Evolutionary conservation across 2,888 invertebrate species (phyloP).

Genomic region (Rhopalosiphum nymphaeae): DNA sequence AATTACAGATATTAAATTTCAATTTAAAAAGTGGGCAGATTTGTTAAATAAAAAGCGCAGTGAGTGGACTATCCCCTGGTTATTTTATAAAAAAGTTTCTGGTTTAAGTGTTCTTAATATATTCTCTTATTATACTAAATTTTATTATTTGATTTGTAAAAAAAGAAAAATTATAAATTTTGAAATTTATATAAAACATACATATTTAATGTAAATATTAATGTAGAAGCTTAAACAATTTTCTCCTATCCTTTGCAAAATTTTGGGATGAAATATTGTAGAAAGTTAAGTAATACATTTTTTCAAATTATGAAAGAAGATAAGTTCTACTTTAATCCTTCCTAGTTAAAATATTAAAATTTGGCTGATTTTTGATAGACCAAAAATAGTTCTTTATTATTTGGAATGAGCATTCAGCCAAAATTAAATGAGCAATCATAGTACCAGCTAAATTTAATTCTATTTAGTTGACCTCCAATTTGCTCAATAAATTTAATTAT

Average conservation of each 20-base stretch:
- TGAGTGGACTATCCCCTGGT: neutral
- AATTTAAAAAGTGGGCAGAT: neutral
- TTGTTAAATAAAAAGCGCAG: neutral
- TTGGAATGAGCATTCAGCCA: conserved; percentile 60
- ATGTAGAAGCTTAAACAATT: neutral
- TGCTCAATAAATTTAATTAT: conserved; percentile 22
- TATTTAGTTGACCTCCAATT: conserved; percentile 54
- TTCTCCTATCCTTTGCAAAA: neutral
- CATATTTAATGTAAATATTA: neutral
- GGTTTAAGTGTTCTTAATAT: neutral
- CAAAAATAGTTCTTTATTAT: conserved; percentile 46
- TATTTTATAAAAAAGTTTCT: neutral
- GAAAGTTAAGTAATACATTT: neutral
- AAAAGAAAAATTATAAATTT: too few species aligned
- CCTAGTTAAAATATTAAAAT: neutral
- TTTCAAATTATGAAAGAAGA: neutral
- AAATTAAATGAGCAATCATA: conserved; percentile 56
- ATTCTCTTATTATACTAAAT: neutral
- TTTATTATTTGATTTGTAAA: neutral
- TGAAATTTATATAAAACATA: neutral
- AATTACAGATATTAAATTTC: too few species aligned
- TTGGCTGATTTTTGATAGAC: conserved; percentile 60
- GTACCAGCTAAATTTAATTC: conserved; percentile 48
- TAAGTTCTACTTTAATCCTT: neutral
- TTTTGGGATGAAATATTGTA: neutral